Base-by-base conservation (phyloP, 2,888 invertebrate species). In the Diaprepes abbreviatus region DNA sequence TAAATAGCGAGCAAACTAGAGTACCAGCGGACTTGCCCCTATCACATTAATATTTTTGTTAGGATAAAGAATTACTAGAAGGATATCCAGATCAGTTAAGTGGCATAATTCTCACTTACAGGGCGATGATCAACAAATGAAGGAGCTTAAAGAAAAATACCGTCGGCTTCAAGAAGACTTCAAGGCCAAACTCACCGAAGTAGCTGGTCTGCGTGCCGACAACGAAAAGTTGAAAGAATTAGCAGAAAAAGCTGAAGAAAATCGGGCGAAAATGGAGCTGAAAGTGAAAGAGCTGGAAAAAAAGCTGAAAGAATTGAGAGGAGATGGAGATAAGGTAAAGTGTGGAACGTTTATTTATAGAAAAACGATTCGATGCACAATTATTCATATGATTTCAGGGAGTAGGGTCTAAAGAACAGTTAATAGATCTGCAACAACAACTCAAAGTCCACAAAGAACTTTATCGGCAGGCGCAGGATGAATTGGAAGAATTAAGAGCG, bases 121-220 rank as follows among this genome's bases (percentile, higher is more conserved):
- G 54, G 63, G 67, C 2, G 67, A 73, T 2, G 89, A 89, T 73
- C 86, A 84, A 73, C 89, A 90, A 82, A 84, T 89, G 2, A 84
- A 86, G 21, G 89, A 88, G 79, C 79, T 91, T 7, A 85, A 86
- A 16, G 88, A 90, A 70, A 89, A 90, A 77, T 88, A 91, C 66
- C 85, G 85, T 7, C 86, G 89, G 67, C 86, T 90, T 0, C 90
- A 91, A 80, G 90, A 91, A 74, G 90, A 88, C 77, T 91, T 89
- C 79, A 91, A 90, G 75, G 87, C 86, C 0, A 92, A 92, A 85
- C 84, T 91, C 9, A 87, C 88, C 5, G 92, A 92, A 86, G 90
- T 91, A 63, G 86, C 87, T 1, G 83, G 85, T 52, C 78, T 88
- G 28, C 79, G 88, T 68, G 82, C 86, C 0, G 87, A 88, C 40